Base-by-base conservation (phyloP, 2,888 invertebrate species). In the Pardosa pseudoannulata region DNA sequence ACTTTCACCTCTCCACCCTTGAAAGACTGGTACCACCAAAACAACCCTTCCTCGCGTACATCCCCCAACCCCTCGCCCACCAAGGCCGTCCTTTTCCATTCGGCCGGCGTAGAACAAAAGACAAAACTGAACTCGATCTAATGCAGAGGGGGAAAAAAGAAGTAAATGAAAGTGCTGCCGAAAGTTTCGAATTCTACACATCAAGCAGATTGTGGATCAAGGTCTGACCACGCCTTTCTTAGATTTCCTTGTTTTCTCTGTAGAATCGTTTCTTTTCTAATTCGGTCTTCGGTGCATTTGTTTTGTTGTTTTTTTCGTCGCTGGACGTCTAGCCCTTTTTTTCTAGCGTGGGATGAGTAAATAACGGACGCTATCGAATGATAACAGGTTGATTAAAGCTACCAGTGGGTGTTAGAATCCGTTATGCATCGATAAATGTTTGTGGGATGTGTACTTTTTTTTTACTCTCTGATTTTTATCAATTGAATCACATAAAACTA, bases 131-230 rank as follows among this genome's bases (percentile, higher is more conserved):
- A 56, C 56, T 56, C 11, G 56, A 56, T 56, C 56, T 23, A 56
- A 23, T n/a, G n/a, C n/a, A n/a, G n/a, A n/a, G n/a, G n/a, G n/a
- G n/a, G n/a, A 16, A 46, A 46, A 16, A 46, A 46, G 16, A 23
- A 56, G 11, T 1, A 23, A 56, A 23, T 23, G 23, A 23, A 56
- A 56, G 23, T 23, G 19, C 19, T 5, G 5, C 23, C 19, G 56
- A 23, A 56, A 56, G 56, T 80, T 80, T 68, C 29, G 28, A 68
- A 81, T 81, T 81, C 81, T 41, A 28, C 56, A 23, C 28, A 56
- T 56, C 31, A 64, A 81, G 68, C 70, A 9, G 62, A 81, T 74
- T 75, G 81, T 81, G 75, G 81, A 81, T 81, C 81, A 81, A 81
- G 81, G 81, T n/a, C 32, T 28, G 27, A 70, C 81, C 75, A 68